Evolutionary conservation across 2,888 invertebrate species (phyloP).

Genomic region (Heliothis peltigera): DNA sequence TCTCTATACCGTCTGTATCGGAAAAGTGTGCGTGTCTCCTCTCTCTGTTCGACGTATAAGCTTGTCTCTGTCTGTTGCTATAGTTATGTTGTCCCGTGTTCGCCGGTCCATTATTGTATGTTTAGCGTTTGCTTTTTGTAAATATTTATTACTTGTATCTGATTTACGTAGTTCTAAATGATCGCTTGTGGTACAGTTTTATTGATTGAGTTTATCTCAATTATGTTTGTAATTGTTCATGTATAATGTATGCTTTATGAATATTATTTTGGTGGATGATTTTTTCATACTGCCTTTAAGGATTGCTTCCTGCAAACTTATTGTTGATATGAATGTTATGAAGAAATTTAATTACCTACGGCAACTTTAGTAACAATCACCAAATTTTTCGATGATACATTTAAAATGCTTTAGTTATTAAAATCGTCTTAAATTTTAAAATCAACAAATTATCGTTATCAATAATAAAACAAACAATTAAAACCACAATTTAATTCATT

Average conservation of each 20-base stretch:
- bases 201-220: conserved; percentile 41
- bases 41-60: conserved; percentile 64
- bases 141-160: conserved; percentile 67
- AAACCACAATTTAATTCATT: conserved; percentile 30
- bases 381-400: too few relatives aligned
- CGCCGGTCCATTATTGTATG: conserved; percentile 81
- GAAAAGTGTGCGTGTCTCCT: conserved; percentile 56
- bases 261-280: too few relatives aligned
- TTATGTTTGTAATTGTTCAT: background rate
- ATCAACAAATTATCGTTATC: conserved; percentile 1
- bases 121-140: conserved; percentile 75
- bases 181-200: conserved; percentile 50
- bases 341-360: too few relatives aligned
- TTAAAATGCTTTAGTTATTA: too few relatives aligned
- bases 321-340: too few relatives aligned
- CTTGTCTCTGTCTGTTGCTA: conserved; percentile 60
- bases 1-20: conserved; percentile 46
- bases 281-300: too few relatives aligned
- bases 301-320: too few relatives aligned
- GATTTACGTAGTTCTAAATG: conserved; percentile 60
- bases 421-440: too few relatives aligned
- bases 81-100: conserved; percentile 72
- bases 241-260: background rate
- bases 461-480: conserved; percentile 34
- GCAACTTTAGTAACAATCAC: too few relatives aligned